Percentiles rank a stretch among this genome's conserved stretches.
Evolutionary conservation across 2,797 vertebrate genomes (phyloP).

Genomic region (Garrulus glandarius): DNA sequence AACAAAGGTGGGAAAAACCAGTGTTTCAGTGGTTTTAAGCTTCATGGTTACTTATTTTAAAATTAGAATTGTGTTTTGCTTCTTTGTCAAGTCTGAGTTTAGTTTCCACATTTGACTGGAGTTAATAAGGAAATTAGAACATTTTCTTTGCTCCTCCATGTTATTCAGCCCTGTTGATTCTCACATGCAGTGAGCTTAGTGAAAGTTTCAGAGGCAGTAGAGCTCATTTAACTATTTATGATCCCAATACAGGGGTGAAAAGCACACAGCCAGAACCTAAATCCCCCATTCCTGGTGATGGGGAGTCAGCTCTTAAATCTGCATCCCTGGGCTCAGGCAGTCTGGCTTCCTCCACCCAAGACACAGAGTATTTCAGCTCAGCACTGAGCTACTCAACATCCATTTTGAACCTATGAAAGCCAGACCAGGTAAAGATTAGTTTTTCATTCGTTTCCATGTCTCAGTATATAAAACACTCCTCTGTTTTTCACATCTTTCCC

Average conservation of each 20-base stretch:
- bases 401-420: neutral
- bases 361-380: neutral
- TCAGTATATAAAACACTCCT: neutral
- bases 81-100: neutral
- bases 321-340: neutral
- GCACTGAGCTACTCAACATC: neutral
- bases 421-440: neutral
- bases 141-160: neutral
- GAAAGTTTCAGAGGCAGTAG: neutral
- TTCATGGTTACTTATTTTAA: neutral
- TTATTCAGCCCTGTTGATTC: neutral
- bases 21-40: neutral
- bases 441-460: neutral
- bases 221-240: neutral
- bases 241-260: rapidly evolving
- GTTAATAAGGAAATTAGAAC: neutral
- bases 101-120: neutral
- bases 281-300: neutral
- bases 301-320: neutral
- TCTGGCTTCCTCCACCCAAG: neutral
- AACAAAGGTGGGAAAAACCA: rapidly evolving
- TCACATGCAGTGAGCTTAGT: neutral
- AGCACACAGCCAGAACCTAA: neutral
- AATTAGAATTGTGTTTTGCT: neutral
- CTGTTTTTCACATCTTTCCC: neutral